phyloP scores from a whole-genome alignment of 2,797 vertebrate species.

The Nannoperca obscura region DNA sequence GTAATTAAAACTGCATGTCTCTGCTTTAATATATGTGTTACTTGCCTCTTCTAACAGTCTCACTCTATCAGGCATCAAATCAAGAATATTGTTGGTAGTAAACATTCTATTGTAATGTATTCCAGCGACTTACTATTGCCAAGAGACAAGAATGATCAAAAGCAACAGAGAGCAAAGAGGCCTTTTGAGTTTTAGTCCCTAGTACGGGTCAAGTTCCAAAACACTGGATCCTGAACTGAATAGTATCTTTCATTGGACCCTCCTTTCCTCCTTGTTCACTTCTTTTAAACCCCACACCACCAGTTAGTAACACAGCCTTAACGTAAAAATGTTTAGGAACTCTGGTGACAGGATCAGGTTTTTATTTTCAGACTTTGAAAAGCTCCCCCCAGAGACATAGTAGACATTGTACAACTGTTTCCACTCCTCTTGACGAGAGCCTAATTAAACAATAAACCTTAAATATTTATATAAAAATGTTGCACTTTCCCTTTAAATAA shows the following conservation, averaged over 20 bases:
- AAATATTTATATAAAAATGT: background rate
- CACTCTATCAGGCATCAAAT: slow-evolving; percentile 15
- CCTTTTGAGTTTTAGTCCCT: background rate
- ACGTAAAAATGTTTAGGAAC: too few relatives aligned
- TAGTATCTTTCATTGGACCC: background rate
- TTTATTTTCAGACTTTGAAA: too few relatives aligned
- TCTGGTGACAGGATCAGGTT: too few relatives aligned
- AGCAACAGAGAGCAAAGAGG: background rate
- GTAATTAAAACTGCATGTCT: slow-evolving; percentile 46
- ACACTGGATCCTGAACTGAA: background rate
- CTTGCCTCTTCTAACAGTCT: slow-evolving; percentile 21
- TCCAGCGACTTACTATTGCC: background rate
- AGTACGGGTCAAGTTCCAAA: background rate
- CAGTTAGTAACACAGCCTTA: too few relatives aligned
- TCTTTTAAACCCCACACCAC: too few relatives aligned
- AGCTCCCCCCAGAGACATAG: background rate
- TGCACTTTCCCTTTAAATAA: background rate
- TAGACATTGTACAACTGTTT: background rate
- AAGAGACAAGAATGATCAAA: background rate
- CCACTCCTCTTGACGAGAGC: background rate
- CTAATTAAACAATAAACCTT: background rate
- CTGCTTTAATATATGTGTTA: slow-evolving; percentile 45
- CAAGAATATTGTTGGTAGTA: background rate
- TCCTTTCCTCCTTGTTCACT: too few relatives aligned
- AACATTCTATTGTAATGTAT: slow-evolving; percentile 11